phyloP scores from a whole-genome alignment of 2,888 invertebrate genomes.

The Lottia gigantea region DNA sequence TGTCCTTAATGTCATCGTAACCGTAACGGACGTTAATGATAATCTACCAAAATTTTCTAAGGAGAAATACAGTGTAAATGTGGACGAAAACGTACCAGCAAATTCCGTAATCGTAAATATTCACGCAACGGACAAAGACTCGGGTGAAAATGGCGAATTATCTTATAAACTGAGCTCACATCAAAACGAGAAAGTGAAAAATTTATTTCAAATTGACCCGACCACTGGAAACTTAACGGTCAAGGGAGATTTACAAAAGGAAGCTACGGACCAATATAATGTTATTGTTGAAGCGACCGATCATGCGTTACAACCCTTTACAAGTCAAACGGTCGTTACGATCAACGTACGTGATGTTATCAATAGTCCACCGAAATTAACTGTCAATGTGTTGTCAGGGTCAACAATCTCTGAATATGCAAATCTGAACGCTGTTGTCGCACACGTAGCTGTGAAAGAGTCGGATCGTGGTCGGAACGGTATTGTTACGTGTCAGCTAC shows the following conservation, averaged over 20 bases:
- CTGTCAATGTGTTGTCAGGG: constrained; percentile 34
- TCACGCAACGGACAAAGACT: constrained; percentile 85
- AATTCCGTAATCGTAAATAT: constrained; percentile 70
- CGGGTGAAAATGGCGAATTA: constrained; percentile 80
- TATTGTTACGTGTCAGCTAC: constrained; percentile 42
- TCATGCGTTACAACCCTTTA: constrained; percentile 45
- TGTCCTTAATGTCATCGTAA: constrained; percentile 42
- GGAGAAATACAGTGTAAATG: constrained; percentile 44
- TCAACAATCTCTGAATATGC: constrained; percentile 54
- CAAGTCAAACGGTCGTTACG: constrained; percentile 47
- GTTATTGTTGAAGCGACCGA: constrained; percentile 55
- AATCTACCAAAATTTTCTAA: constrained; percentile 49
- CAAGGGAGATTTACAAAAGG: constrained; percentile 45
- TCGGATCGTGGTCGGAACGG: constrained; percentile 56
- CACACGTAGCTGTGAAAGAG: constrained; percentile 57
- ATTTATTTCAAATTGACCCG: constrained; percentile 45
- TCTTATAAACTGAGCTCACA: constrained; percentile 65
- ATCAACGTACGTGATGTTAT: constrained; percentile 82
- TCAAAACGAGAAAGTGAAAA: constrained; percentile 39
- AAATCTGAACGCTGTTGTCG: constrained; percentile 51
- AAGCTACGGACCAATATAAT: constrained; percentile 43
- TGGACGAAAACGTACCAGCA: constrained; percentile 49
- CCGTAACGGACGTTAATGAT: constrained; percentile 54
- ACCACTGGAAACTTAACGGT: constrained; percentile 50
- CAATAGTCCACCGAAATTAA: constrained; percentile 88